phyloP scores from a whole-genome alignment of 2,888 invertebrate genomes.

The Cephus spinipes region DNA sequence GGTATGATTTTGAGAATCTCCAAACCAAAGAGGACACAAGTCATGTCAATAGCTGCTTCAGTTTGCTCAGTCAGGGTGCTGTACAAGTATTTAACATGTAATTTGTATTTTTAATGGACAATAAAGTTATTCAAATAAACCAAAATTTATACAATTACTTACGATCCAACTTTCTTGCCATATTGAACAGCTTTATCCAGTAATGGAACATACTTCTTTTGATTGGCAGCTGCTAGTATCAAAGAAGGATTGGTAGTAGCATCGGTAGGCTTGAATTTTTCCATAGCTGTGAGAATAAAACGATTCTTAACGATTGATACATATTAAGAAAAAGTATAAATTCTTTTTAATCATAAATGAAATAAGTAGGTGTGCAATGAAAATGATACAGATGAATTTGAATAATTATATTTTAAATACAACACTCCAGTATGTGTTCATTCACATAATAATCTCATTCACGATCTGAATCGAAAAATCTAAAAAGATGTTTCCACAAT shows the following conservation, averaged over 20 bases:
- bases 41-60: constrained; percentile 89
- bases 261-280: constrained; percentile 97
- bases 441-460: background rate
- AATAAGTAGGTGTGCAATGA: background rate
- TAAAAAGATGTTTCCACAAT: background rate
- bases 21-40: constrained; percentile 94
- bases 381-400: background rate
- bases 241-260: constrained; percentile 99
- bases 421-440: no score
- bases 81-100: constrained; percentile 41
- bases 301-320: constrained; percentile 4
- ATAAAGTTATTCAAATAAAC: background rate
- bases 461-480: background rate
- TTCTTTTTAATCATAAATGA: constrained; percentile 9
- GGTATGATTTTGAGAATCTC: constrained; percentile 99
- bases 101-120: background rate
- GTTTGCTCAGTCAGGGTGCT: constrained; percentile 81
- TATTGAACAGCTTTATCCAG: constrained; percentile 91
- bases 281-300: constrained; percentile 80
- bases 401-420: background rate
- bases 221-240: constrained; percentile 92
- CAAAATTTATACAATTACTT: constrained; percentile 48
- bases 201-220: constrained; percentile 92
- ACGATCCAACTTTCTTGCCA: constrained; percentile 78
- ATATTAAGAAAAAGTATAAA: constrained; percentile 25